A percentile compares a stretch with the other conserved stretches of the same genome.
These are phyloP conservation scores for Sphinx pinastri DNA, from an alignment of 2,888 invertebrate genomes.

Conservation along the genomic window DNA sequence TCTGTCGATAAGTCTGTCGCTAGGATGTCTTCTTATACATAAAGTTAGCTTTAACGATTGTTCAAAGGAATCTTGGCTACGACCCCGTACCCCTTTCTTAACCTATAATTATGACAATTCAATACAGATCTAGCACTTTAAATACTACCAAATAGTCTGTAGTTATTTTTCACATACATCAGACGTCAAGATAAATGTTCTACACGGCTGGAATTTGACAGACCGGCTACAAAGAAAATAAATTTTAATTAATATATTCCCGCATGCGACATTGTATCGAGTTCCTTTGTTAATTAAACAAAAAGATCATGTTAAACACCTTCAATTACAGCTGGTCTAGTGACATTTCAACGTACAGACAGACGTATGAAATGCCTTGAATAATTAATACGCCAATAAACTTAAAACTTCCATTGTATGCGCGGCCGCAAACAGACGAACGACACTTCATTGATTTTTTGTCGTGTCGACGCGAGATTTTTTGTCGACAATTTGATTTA, in stretches of 20 bases:
- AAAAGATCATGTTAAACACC: constrained; percentile 22
- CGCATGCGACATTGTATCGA: not conserved
- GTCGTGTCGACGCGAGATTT: not conserved
- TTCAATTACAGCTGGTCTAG: constrained; percentile 18
- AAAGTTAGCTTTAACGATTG: no score
- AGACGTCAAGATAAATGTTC: no score
- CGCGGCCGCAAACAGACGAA: not conserved
- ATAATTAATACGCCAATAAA: constrained; percentile 28
- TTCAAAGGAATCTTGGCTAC: no score
- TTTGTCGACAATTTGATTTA: constrained; percentile 9
- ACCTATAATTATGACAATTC: no score
- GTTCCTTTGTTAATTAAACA: constrained; percentile 12
- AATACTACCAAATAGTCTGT: no score
- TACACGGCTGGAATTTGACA: not conserved
- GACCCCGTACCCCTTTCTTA: no score
- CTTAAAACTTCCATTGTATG: constrained; percentile 24
- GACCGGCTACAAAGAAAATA: not conserved
- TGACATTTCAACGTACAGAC: constrained; percentile 20
- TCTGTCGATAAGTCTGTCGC: no score
- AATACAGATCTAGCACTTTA: no score
- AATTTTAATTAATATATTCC: constrained; percentile 1
- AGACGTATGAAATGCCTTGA: constrained; percentile 15
- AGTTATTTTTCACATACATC: no score
- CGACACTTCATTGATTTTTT: constrained; percentile 6
- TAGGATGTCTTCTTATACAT: no score